Percentiles rank a stretch among this genome's conserved stretches.
phyloP scores from a whole-genome alignment of 2,888 invertebrate species.

The Andrena bicolor region DNA sequence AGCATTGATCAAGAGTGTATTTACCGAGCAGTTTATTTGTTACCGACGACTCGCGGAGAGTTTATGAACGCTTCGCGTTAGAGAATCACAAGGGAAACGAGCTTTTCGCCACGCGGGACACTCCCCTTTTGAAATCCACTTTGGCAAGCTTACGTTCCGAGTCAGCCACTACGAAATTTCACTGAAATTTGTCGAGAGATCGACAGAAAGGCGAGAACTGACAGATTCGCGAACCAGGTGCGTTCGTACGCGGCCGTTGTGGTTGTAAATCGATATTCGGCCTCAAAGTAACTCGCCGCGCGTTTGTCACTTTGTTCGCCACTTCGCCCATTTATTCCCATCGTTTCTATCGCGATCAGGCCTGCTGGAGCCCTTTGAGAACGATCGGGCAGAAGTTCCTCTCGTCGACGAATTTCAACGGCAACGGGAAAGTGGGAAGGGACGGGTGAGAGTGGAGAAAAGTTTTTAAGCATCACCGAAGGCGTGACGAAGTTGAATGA shows the following conservation, averaged over 20 bases:
- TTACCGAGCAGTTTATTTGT: no score
- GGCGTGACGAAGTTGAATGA: slow-evolving; percentile 49
- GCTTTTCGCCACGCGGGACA: no score
- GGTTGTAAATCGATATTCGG: slow-evolving; percentile 53
- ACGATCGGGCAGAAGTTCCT: neutral
- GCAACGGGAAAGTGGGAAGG: neutral
- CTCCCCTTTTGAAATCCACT: no score
- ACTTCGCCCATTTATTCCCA: slow-evolving; percentile 18
- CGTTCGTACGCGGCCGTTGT: slow-evolving; percentile 33
- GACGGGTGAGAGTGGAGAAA: neutral
- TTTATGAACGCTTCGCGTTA: no score
- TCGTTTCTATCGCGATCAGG: slow-evolving; percentile 31
- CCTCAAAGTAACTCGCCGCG: slow-evolving; percentile 35
- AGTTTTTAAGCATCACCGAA: slow-evolving; percentile 39
- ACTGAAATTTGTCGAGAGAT: neutral
- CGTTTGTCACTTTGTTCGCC: slow-evolving; percentile 20
- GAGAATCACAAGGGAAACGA: no score
- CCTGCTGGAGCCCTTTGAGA: neutral
- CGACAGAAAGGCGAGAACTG: slow-evolving; percentile 32
- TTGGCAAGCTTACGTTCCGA: no score
- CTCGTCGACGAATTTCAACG: slow-evolving; percentile 12
- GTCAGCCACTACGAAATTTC: no score
- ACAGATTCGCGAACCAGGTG: slow-evolving; percentile 56
- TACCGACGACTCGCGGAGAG: no score
- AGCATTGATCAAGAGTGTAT: no score